Percentiles rank a stretch among this genome's conserved stretches.
These are phyloP conservation scores for Zaprionus camerounensis DNA, from an alignment of 1,140 invertebrate genomes.

Conservation along the genomic window DNA sequence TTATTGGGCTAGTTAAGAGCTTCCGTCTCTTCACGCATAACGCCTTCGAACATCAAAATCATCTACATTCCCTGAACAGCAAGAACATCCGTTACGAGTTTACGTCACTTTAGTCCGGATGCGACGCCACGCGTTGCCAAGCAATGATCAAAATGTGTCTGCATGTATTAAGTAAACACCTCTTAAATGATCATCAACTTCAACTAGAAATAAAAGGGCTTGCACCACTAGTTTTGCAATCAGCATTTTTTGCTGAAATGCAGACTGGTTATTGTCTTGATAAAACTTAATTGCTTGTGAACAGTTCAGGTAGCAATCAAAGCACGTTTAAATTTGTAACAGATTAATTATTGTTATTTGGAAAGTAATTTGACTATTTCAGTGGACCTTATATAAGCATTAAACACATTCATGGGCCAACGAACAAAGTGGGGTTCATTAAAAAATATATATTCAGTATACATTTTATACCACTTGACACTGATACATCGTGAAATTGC, in stretches of 20 bases:
- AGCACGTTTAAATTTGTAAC: too few species aligned
- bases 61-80: constrained; percentile 66
- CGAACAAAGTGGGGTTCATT: neutral
- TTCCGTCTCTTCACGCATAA: constrained; percentile 78
- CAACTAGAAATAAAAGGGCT: constrained; percentile 25
- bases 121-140: constrained; percentile 21
- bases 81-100: constrained; percentile 29
- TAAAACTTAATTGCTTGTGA: too few species aligned
- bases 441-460: neutral
- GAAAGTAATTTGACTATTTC: neutral
- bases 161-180: constrained; percentile 18
- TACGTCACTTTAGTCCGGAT: constrained; percentile 17
- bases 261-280: too few species aligned
- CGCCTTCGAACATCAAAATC: constrained; percentile 79
- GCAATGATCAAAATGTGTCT: constrained; percentile 26
- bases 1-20: constrained; percentile 76
- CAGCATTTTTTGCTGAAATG: constrained; percentile 5
- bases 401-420: neutral
- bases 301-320: too few species aligned
- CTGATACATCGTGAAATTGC: constrained; percentile 33
- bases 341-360: neutral
- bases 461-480: constrained; percentile 62
- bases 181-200: constrained; percentile 22
- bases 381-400: neutral
- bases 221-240: too few species aligned